phyloP scores from a whole-genome alignment of 2,113 vertebrate species.

The Anolis sagrei region DNA sequence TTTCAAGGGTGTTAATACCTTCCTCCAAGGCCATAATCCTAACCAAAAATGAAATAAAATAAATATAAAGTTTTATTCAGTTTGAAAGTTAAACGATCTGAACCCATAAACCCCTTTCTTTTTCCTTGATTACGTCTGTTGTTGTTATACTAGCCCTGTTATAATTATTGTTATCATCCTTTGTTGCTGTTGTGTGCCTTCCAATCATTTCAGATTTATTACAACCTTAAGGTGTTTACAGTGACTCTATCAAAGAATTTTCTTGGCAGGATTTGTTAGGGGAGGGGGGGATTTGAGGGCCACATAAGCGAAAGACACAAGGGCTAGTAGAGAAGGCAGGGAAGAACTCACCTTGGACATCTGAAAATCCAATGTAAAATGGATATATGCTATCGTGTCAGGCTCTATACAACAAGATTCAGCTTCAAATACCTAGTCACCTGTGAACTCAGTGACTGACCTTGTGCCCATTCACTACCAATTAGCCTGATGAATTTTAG shows the following conservation, averaged over 20 bases:
- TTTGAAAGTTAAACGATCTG: constrained; percentile 6
- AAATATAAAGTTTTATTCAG: neutral
- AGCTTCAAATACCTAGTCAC: too few species aligned
- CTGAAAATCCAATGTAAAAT: neutral
- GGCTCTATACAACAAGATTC: too few species aligned
- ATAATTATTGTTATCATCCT: too few species aligned
- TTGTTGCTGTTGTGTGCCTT: too few species aligned
- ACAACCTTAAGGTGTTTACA: too few species aligned
- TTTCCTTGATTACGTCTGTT: neutral
- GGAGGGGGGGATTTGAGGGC: too few species aligned
- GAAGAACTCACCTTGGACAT: neutral
- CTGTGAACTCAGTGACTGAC: neutral
- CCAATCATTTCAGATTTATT: too few species aligned
- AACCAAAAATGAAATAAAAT: neutral
- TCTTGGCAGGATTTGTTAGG: too few species aligned
- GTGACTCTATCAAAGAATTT: too few species aligned
- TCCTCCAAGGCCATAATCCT: rapidly evolving
- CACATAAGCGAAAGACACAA: too few species aligned
- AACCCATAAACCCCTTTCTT: neutral
- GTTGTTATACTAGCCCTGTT: too few species aligned
- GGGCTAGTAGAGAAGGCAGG: neutral
- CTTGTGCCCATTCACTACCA: neutral
- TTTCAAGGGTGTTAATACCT: neutral
- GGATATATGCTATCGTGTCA: neutral
- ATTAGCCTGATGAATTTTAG: neutral